Evolutionary conservation across 2,797 vertebrate genomes (phyloP).

Genomic region (Anguilla anguilla): DNA sequence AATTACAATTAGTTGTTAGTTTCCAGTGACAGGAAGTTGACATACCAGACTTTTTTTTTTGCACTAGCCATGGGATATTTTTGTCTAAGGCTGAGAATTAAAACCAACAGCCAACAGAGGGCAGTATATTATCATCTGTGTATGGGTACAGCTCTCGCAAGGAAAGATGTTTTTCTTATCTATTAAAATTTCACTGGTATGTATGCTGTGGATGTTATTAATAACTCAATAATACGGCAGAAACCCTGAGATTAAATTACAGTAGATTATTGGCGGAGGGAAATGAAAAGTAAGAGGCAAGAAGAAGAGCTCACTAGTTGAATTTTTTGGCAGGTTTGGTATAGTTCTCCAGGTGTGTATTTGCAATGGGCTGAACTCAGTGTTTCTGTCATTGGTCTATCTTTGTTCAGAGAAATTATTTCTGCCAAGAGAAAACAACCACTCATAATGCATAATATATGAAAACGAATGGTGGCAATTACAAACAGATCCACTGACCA

Average conservation of each 20-base stretch:
- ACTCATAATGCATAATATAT: not conserved
- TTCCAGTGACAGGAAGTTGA: not conserved
- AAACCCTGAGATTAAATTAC: not conserved
- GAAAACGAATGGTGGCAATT: not conserved
- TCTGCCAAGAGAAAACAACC: not conserved
- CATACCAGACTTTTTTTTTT: not conserved
- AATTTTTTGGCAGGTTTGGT: slow-evolving; percentile 5
- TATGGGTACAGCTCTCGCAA: not conserved
- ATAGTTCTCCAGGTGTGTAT: not conserved
- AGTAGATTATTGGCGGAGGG: not conserved
- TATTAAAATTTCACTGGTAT: not conserved
- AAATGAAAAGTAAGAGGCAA: slow-evolving; percentile 1
- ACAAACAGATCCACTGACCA: not conserved
- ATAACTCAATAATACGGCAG: slow-evolving; percentile 12
- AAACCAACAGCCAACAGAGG: not conserved
- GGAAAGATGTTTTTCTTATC: not conserved
- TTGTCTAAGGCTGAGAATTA: not conserved
- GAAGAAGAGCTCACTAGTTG: not conserved
- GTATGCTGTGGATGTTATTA: not conserved
- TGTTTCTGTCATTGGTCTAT: not conserved
- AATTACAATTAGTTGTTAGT: not conserved
- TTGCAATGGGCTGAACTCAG: not conserved
- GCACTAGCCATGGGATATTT: not conserved
- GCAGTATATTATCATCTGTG: not conserved
- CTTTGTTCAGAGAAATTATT: not conserved